These are phyloP conservation scores for Lasioglossum calceatum DNA, from an alignment of 2,888 invertebrate species.

Conservation along the genomic window DNA sequence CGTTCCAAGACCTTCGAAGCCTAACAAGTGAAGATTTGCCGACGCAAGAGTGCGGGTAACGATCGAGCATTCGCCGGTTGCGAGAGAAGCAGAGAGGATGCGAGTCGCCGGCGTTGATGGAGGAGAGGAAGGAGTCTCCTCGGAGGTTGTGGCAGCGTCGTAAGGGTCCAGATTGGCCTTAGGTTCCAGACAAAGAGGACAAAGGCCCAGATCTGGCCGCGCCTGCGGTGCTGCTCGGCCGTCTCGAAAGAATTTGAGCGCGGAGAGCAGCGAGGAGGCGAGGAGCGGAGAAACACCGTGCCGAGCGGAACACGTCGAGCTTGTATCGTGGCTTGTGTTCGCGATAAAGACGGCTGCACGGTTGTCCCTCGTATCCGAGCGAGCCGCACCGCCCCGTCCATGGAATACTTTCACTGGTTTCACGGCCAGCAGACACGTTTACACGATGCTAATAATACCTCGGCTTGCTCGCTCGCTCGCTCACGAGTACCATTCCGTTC, in stretches of 20 bases:
- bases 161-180: conserved; percentile 54
- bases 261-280: conserved; percentile 8
- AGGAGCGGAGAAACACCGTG: conserved; percentile 3
- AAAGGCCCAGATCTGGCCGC: conserved; percentile 75
- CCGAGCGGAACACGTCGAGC: conserved; percentile 11
- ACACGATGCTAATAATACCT: conserved; percentile 82
- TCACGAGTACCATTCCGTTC: conserved; percentile 26
- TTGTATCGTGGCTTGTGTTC: conserved; percentile 37
- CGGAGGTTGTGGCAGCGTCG: conserved; percentile 13
- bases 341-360: conserved; percentile 48
- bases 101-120: not conserved
- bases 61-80: not conserved
- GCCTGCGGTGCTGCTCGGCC: conserved; percentile 55
- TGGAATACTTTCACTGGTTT: conserved; percentile 84
- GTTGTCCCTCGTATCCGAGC: conserved; percentile 30
- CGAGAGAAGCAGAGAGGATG: not conserved
- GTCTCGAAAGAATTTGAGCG: conserved; percentile 65
- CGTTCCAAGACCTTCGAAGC: not conserved
- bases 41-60: not conserved
- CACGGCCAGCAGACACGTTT: conserved; percentile 83
- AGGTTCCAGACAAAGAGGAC: conserved; percentile 76
- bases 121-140: not conserved
- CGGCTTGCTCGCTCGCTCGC: conserved; percentile 30
- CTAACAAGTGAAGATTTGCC: not conserved
- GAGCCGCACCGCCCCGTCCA: conserved; percentile 59